Base-by-base conservation (phyloP, 2,888 invertebrate species). In the Caenorhabditis sp. region DNA sequence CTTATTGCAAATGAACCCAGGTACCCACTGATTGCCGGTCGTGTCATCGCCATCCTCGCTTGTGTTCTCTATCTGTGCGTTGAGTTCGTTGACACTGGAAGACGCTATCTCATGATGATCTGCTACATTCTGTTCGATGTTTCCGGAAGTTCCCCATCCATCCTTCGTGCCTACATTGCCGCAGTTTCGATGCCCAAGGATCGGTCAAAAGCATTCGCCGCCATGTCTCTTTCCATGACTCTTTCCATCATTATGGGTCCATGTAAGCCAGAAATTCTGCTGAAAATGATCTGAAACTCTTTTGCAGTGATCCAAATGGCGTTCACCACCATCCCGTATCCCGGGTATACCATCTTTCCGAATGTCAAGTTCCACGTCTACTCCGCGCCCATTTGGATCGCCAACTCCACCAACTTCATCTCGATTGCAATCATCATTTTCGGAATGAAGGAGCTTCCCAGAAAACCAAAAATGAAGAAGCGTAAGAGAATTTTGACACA, bases 361-460 rank as follows among this genome's bases (percentile, higher is more conserved):
- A 59, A 78, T 27, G 70, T 73, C 27, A 76, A 80, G 24, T 74
- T 84, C 58, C 80, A 82, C 53, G 71, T 85, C 17, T 85, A 83
- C 63, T 86, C 85, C 2, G 83, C 85, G 0, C 85, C 85, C 6
- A 80, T 85, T 45, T 79, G 71, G 75, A 66, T 74, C 13, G 74
- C 79, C n/a, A 62, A 80, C 41, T 58, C 83, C 3, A 78, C 84
- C 4, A 84, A 85, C 46, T 53, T 82, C 46, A 83, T 86, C 27
- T 80, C 84, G 22, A 72, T 83, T 20, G 63, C 80, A 4, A 83
- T 79, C 9, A 75, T 79, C 27, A 35, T 71, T 0, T 66, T 71
- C 39, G 70, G 70, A 48, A 58, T 74, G 74, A 55, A 78, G 35
- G 74, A 76, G 20, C 41, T 75, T 9, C 78, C 59, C 17, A 55